Evolutionary conservation across 2,888 invertebrate genomes (phyloP).

Genomic region (Drosophila mercatorum): DNA sequence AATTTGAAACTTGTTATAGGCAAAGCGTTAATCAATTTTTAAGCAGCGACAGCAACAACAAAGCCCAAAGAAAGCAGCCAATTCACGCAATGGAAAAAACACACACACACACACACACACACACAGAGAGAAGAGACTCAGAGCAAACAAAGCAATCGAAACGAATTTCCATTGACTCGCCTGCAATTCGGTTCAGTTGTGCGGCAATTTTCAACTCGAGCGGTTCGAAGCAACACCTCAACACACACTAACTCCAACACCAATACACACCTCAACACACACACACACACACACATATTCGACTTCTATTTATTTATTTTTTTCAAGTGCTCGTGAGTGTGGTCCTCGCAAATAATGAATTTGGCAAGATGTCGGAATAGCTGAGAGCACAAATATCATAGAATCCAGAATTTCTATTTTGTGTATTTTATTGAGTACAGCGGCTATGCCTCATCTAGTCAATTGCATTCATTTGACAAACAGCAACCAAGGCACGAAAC

Average conservation of each 20-base stretch:
- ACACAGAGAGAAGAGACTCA: neutral
- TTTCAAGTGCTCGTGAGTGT: constrained; percentile 19
- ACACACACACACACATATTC: neutral
- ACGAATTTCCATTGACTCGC: constrained; percentile 41
- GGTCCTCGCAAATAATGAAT: constrained; percentile 74
- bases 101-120: no score
- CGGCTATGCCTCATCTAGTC: constrained; percentile 85
- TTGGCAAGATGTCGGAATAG: constrained; percentile 85
- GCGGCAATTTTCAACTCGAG: constrained; percentile 68
- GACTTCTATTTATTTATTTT: constrained; percentile 13
- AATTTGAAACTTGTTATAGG: constrained; percentile 78
- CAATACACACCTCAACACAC: neutral
- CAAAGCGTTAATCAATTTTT: constrained; percentile 77
- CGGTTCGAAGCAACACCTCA: constrained; percentile 51
- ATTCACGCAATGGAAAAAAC: constrained; percentile 35
- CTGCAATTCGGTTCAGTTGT: constrained; percentile 60
- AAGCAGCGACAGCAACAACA: constrained; percentile 36
- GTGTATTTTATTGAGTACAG: constrained; percentile 63
- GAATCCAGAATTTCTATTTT: constrained; percentile 49
- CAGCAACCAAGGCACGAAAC: constrained; percentile 32
- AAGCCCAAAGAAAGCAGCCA: constrained; percentile 42
- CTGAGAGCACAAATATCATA: constrained; percentile 74
- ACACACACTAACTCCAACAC: neutral
- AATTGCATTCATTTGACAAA: constrained; percentile 80
- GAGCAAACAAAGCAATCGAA: constrained; percentile 28